phyloP scores from a whole-genome alignment of 2,113 vertebrate species.

The Forbesichthys agassizii region DNA sequence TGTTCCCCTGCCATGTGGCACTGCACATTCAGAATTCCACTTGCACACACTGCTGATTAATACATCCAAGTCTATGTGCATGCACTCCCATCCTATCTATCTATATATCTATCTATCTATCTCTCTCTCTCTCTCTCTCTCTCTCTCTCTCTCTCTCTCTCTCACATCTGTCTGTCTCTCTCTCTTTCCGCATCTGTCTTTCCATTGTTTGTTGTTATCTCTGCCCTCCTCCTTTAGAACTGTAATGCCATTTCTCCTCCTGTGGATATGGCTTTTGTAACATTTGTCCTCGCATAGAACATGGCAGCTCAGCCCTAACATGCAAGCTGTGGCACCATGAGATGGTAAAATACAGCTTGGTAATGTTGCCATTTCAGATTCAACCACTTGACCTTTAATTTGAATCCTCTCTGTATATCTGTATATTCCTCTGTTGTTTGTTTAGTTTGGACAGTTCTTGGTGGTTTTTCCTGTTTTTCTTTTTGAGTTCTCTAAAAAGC shows the following conservation, averaged over 20 bases:
- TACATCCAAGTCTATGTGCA: slow-evolving; percentile 40
- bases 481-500: slow-evolving; percentile 20
- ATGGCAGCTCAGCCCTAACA: slow-evolving; percentile 20
- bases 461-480: slow-evolving; percentile 31
- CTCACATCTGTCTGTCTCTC: slow-evolving; percentile 2
- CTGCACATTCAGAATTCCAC: slow-evolving; percentile 53
- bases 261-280: slow-evolving; percentile 31
- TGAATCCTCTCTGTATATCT: slow-evolving; percentile 46
- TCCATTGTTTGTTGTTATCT: slow-evolving; percentile 17
- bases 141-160: neutral
- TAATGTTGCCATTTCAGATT: slow-evolving; percentile 49
- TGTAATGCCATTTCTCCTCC: slow-evolving; percentile 40
- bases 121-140: too few relatives aligned
- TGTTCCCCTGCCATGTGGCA: slow-evolving; percentile 40
- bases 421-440: slow-evolving; percentile 46
- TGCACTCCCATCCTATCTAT: neutral
- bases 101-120: neutral
- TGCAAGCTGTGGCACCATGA: slow-evolving; percentile 29
- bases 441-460: slow-evolving; percentile 36
- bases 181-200: slow-evolving; percentile 15
- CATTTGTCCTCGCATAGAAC: slow-evolving; percentile 53
- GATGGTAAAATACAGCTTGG: slow-evolving; percentile 45
- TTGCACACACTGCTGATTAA: slow-evolving; percentile 46
- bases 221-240: neutral
- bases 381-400: slow-evolving; percentile 57